Conservation (phyloP, 2,113 vertebrate species). For the Sisor rabdophorus region DNA sequence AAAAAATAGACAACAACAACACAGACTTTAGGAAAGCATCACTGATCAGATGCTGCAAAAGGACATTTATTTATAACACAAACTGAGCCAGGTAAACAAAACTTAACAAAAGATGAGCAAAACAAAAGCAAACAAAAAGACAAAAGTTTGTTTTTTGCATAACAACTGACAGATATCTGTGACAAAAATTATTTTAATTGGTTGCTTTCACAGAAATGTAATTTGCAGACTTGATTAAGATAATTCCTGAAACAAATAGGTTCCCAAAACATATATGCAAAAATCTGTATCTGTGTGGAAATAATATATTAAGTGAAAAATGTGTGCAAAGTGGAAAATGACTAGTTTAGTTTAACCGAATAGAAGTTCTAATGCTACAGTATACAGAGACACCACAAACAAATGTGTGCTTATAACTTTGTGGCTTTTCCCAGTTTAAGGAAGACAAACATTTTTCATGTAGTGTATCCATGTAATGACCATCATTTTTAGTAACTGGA, state of each 20-base stretch:
- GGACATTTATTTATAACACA: conserved; percentile 59
- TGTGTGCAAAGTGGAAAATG: no score
- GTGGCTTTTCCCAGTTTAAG: no score
- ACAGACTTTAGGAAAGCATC: neutral
- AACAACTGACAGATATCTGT: neutral
- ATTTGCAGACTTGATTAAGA: neutral
- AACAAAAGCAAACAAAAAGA: conserved; percentile 37
- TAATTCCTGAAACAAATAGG: no score
- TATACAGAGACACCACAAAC: no score
- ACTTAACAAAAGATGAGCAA: conserved; percentile 33
- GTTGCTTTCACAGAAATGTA: neutral
- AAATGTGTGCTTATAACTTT: no score
- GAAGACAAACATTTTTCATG: no score
- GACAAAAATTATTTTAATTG: neutral
- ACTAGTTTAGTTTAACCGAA: no score
- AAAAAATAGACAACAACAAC: neutral
- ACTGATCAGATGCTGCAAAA: conserved; percentile 45
- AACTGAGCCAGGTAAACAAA: conserved; percentile 43
- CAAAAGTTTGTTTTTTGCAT: neutral
- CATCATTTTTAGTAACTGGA: neutral
- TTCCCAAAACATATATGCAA: no score
- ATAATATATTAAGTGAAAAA: no score
- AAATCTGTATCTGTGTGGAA: no score
- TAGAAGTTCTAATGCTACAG: no score
- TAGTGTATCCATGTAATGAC: no score